phyloP scores from a whole-genome alignment of 1,140 invertebrate species.

The Musca domestica region DNA sequence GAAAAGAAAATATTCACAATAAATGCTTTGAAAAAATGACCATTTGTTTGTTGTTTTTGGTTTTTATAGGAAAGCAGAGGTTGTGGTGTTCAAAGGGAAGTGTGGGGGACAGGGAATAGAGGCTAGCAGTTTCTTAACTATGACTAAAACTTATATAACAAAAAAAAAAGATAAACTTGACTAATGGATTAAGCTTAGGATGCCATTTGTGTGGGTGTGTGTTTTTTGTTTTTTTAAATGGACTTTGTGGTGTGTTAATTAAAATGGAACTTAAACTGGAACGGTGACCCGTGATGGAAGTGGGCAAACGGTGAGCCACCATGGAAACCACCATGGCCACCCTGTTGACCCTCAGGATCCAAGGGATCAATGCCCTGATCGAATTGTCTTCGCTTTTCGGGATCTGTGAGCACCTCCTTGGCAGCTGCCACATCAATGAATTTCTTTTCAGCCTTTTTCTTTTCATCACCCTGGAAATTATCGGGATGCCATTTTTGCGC shows the following conservation, averaged over 20 bases:
- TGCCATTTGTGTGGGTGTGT: conserved; percentile 9
- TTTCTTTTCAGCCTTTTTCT: conserved; percentile 94
- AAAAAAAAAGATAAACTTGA: conserved; percentile 15
- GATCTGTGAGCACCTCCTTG: conserved; percentile 87
- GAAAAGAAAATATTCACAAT: too few species aligned
- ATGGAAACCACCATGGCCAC: conserved; percentile 56
- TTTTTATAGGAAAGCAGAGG: too few species aligned
- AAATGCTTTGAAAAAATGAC: too few species aligned
- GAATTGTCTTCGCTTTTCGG: conserved; percentile 89
- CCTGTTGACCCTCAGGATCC: conserved; percentile 81
- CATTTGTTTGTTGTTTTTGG: too few species aligned
- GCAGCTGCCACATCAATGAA: conserved; percentile 99
- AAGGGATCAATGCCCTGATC: conserved; percentile 95
- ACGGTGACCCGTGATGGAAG: conserved; percentile 83
- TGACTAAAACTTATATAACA: too few species aligned
- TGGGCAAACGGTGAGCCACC: conserved; percentile 85
- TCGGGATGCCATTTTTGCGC: conserved; percentile 99
- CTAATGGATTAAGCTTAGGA: conserved; percentile 19
- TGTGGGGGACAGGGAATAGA: neutral
- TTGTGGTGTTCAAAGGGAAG: too few species aligned
- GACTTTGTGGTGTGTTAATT: conserved; percentile 57
- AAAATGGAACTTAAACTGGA: conserved; percentile 97
- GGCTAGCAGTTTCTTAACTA: too few species aligned
- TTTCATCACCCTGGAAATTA: conserved; percentile 88
- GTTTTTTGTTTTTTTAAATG: neutral